These are phyloP conservation scores for Drosophila pseudoananassae DNA, from an alignment of 1,140 invertebrate species.

Conservation along the genomic window DNA sequence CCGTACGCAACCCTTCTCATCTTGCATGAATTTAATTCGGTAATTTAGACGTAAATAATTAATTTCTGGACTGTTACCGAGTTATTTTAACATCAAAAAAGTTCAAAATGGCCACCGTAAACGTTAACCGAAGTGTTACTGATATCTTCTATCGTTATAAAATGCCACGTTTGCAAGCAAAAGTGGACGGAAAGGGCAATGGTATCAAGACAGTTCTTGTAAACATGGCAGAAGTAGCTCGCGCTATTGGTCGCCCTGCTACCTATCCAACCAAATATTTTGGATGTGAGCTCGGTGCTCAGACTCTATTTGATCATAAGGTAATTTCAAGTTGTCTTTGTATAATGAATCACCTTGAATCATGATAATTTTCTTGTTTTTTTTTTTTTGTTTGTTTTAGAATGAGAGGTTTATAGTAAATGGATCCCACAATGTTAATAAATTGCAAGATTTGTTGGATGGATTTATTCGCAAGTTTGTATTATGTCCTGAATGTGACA, in stretches of 20 bases:
- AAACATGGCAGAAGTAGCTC: constrained; percentile 99
- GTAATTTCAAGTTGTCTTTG: constrained; percentile 24
- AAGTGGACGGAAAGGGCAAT: constrained; percentile 99
- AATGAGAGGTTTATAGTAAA: constrained; percentile 99
- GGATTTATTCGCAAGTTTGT: constrained; percentile 98
- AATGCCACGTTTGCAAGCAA: constrained; percentile 99
- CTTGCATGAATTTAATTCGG: not conserved
- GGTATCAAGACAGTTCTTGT: constrained; percentile 99
- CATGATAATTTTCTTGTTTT: too few species aligned
- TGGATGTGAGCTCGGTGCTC: constrained; percentile 99
- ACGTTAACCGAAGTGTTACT: constrained; percentile 98
- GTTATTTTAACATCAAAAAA: not conserved
- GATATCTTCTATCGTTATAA: constrained; percentile 99
- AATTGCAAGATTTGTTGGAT: constrained; percentile 98
- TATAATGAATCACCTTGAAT: not conserved
- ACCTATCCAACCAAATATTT: constrained; percentile 99
- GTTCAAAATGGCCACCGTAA: constrained; percentile 93
- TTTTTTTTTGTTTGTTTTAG: constrained; percentile 59
- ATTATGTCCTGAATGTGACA: constrained; percentile 98
- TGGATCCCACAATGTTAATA: constrained; percentile 98
- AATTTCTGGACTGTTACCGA: not conserved
- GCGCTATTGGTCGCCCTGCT: constrained; percentile 97
- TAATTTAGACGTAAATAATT: not conserved
- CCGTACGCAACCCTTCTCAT: constrained; percentile 21
- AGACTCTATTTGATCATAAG: constrained; percentile 99